Conservation (phyloP, 2,797 vertebrate species). For the Sus cebifrons region DNA sequence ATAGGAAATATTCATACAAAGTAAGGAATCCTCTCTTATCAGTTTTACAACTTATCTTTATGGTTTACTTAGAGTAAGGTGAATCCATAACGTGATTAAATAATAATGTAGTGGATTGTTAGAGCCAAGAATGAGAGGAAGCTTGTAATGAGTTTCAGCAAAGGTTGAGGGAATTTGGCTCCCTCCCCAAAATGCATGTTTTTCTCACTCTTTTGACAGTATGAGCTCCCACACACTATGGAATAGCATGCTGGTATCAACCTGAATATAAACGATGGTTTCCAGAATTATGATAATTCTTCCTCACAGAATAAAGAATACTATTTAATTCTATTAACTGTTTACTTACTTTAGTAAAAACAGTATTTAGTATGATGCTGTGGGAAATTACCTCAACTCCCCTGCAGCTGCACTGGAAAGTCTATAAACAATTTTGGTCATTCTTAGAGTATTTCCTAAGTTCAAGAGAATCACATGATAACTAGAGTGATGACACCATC, state of each 20-base stretch:
- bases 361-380: slow-evolving; percentile 7
- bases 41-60: slow-evolving; percentile 70
- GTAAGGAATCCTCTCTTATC: slow-evolving; percentile 61
- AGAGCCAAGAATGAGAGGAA: slow-evolving; percentile 58
- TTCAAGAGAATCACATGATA: neutral
- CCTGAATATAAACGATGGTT: slow-evolving; percentile 67
- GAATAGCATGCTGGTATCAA: neutral
- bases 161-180: slow-evolving; percentile 55
- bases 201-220: slow-evolving; percentile 42
- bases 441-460: slow-evolving; percentile 36
- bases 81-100: slow-evolving; percentile 63
- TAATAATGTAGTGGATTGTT: slow-evolving; percentile 60
- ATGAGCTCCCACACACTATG: neutral
- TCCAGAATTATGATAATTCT: slow-evolving; percentile 64
- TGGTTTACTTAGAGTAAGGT: slow-evolving; percentile 57
- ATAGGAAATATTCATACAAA: slow-evolving; percentile 47
- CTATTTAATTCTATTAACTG: slow-evolving; percentile 62
- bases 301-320: slow-evolving; percentile 45
- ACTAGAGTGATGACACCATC: neutral
- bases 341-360: slow-evolving; percentile 54
- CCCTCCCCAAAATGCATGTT: slow-evolving; percentile 7
- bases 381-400: slow-evolving; percentile 59
- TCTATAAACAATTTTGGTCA: neutral
- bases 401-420: slow-evolving; percentile 59
- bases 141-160: slow-evolving; percentile 58